Percentiles rank a stretch among this genome's conserved stretches.
phyloP scores from a whole-genome alignment of 2,113 vertebrate genomes.

The Bubo scandiacus region DNA sequence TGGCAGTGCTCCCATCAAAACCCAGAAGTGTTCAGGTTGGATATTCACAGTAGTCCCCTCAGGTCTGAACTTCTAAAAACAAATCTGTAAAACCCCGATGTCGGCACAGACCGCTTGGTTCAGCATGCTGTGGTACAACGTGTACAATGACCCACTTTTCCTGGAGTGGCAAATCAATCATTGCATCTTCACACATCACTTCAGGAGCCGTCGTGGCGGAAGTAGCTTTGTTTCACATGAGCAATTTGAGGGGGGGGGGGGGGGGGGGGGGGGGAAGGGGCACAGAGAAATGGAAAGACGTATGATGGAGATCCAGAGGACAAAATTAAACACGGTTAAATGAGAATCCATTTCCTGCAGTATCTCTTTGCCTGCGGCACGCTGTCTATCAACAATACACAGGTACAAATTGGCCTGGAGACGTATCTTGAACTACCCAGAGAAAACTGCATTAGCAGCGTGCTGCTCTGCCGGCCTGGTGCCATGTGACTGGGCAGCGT shows the following conservation, averaged over 20 bases:
- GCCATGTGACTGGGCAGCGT: neutral
- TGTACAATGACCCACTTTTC: slow-evolving; percentile 57
- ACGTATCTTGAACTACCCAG: slow-evolving; percentile 47
- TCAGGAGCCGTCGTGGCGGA: neutral
- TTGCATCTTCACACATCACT: slow-evolving; percentile 54
- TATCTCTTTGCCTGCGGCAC: slow-evolving; percentile 50
- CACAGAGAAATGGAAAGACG: slow-evolving; percentile 54
- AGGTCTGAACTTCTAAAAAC: slow-evolving; percentile 26
- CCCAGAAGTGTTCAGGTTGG: neutral
- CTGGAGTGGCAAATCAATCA: slow-evolving; percentile 61
- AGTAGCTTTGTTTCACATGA: slow-evolving; percentile 54
- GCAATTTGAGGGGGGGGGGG: slow-evolving; percentile 46
- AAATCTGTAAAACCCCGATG: neutral
- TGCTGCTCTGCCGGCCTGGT: neutral
- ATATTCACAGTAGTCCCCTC: neutral
- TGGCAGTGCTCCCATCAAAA: neutral
- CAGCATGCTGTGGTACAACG: slow-evolving; percentile 19
- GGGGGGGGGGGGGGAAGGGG: no score
- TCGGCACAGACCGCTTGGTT: neutral
- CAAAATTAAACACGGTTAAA: slow-evolving; percentile 68
- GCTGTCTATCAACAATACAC: slow-evolving; percentile 58
- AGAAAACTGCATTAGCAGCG: slow-evolving; percentile 49
- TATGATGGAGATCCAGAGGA: slow-evolving; percentile 53
- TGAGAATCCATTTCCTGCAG: slow-evolving; percentile 67
- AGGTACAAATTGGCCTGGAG: slow-evolving; percentile 62